A percentile compares a stretch with the other conserved stretches of the same genome.
phyloP scores from a whole-genome alignment of 2,113 vertebrate species.

The Oryctolagus cuniculus region mOryCun1.1 NC_091433.1:156621501-156622000 shows the following conservation, averaged over 20 bases:
- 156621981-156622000: background rate
- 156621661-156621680: background rate
- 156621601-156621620: background rate
- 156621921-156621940: background rate
- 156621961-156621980: background rate
- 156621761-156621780: background rate
- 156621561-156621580: background rate
- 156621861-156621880: background rate
- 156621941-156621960: background rate
- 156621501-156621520: background rate
- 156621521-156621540: background rate
- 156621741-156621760: background rate
- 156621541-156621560: background rate
- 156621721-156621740: background rate
- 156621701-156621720: background rate
- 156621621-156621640: background rate
- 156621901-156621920: background rate
- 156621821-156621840: background rate
- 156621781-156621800: background rate
- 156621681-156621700: slow-evolving; percentile 1
- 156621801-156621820: no score
- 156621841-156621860: background rate
- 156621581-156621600: slow-evolving; percentile 16
- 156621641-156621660: background rate
- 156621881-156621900: background rate